Base-by-base conservation (phyloP, 1,140 invertebrate genomes). In the Eumaeus atala region DNA sequence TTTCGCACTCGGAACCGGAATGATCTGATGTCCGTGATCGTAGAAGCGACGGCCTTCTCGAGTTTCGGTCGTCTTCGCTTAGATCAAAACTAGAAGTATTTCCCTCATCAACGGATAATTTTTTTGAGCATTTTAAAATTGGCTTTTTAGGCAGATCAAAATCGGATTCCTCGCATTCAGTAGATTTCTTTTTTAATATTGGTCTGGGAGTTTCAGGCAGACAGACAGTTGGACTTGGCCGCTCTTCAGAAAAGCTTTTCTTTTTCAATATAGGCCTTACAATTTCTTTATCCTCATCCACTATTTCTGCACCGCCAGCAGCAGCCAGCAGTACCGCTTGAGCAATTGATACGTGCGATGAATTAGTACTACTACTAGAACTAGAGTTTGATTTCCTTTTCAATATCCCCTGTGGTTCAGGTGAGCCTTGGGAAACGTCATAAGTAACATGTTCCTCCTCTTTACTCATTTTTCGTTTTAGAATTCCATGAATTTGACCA, bases 131-230 rank as follows among this genome's bases (percentile, higher is more conserved):
- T 78, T 96, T 96, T 0, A 96, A 80, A 57, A 96, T 96, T 10
- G 95, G 94, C 68, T 91, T 93, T 54, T 91, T 93, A 0, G 90
- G 90, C 52, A 88, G 89, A 33, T 93, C 92, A 42, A 89, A 86
- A 18, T 93, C 92, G 57, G 91, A 88, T 66, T 95, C 93, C 54
- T 95, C 94, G 6, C 91, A 91, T 64, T 96, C 95, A 0, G 92
- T 94, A 0, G 92, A 92, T 72, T 95, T 95, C 74, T 96, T 96
- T 70, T 96, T 96, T 8, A 96, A 70, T 70, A 95, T 96, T 0
- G 94, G 94, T 74, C 90, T 92, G 0, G 92, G 92, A 35, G 88
- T 89, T 47, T 91, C 89, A 5, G 67, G 66, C 35, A 66, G 57
- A 16, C 74, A 54, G 60, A 77, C 71, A 51, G 89, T 88, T 4